Evolutionary conservation across 2,888 invertebrate species (phyloP), one percentile per base, ranked within the genome.

Genomic region (Drosophila rellima): DNA sequence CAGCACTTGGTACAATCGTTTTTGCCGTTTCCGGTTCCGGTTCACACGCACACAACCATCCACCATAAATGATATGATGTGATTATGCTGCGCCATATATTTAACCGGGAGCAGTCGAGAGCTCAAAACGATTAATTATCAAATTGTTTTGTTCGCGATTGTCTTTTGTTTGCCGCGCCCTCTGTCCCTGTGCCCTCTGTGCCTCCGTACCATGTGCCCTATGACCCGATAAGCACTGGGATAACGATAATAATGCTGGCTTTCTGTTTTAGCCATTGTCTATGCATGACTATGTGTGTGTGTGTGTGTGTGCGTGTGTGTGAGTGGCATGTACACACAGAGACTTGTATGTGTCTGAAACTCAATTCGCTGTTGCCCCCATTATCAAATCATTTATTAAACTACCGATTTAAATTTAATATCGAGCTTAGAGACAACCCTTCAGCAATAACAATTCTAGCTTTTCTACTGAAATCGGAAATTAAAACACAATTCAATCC

Each of bases 81-180:
- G 72, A 79, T 77, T 70, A 75, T 50, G 29, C 51, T 31, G 26
- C 26, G 18, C 33, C 48, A 63, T 42, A 54, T 44, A 78, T 64
- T 42, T 66, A 60, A 45, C 57, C 44, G 70, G 42, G 23, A 35
- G 55, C 54, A 26, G 70, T 54, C 48, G 52, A 51, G 66, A 76
- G 66, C 48, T 75, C 66, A 66, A 70, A 78, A 74, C 79, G 78
- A 78, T 81, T 81, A 78, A 78, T 78, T 78, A 78, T 78, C 79
- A 78, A 78, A 78, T 81, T 74, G 82, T 74, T 70, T 74, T 78
- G 68, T 78, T 74, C 70, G 52, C 55, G 66, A 66, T 74, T 70
- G 66, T 78, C 78, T 66, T 73, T 74, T 61, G 72, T 71, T 68
- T 18, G 55, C 44, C 35, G 23, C n/a, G 44, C 31, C 26, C 60